Evolutionary conservation across 2,113 vertebrate species (phyloP), one percentile per base, ranked within the genome.

Genomic region (Chamaea fasciata): DNA sequence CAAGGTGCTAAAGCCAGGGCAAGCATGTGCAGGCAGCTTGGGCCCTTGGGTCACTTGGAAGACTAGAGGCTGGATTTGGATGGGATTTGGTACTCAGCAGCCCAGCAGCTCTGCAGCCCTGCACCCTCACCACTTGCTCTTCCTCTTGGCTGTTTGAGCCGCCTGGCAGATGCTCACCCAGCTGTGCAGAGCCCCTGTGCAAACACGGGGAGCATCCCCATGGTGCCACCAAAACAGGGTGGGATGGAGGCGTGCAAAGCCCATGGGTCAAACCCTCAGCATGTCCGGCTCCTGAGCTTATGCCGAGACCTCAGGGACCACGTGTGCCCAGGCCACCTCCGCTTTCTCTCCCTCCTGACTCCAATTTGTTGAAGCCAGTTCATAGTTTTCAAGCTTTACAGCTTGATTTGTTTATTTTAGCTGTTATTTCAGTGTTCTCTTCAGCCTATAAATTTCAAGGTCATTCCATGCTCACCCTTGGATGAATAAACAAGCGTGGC

Each of bases 391-490:
- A 87, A 90, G 94, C 49, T 93, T 97, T 95, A 91, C 87, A 92
- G 94, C 71, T 82, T 92, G 86, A 87, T 94, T 83, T 96, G 94
- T 97, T 97, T 97, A 96, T 94, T 96, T 92, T 93, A 96, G 95
- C 69, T 94, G 94, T 86, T 94, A 89, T 94, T 95, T 94, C 84
- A 91, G 81, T 59, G 94, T 30, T 94, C 93, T 94, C 91, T 76
- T 96, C 95, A 94, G 96, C 82, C 96, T 95, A 94, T 97, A 96
- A 97, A 97, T 97, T 94, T 94, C 95, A 96, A 97, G 97, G 97
- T 96, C 96, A 94, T 75, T 84, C 90, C 87, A 70, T 37, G 89
- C 85, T 96, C 90, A 87, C 84, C 82, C 91, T 92, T 78, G 87
- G 89, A 96, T 92, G 95, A 95, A 95, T 92, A 95, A 96, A 95